Percentiles rank a stretch among this genome's conserved stretches.
phyloP scores from a whole-genome alignment of 2,797 vertebrate genomes.

The Tragelaphus eurycerus region DNA sequence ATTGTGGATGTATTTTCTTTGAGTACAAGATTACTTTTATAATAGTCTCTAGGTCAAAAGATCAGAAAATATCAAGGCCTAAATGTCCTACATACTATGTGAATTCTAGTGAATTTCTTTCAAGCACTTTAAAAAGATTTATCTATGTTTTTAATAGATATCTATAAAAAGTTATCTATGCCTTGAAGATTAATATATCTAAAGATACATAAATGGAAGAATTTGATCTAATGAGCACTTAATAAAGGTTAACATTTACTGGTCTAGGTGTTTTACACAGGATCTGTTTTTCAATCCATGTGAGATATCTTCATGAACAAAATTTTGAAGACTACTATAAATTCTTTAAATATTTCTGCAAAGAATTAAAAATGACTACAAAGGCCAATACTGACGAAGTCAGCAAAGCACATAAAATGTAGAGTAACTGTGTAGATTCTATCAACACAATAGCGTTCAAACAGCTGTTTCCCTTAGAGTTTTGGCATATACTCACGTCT shows the following conservation, averaged over 20 bases:
- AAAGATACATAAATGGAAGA: neutral
- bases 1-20: constrained; percentile 15
- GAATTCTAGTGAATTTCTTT: constrained; percentile 21
- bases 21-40: constrained; percentile 6
- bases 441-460: neutral
- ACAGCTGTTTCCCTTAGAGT: neutral
- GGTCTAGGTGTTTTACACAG: neutral
- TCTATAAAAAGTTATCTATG: neutral
- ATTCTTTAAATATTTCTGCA: neutral
- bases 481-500: neutral
- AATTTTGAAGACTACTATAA: neutral
- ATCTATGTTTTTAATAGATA: neutral
- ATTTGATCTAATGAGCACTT: neutral
- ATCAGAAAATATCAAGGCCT: constrained; percentile 41
- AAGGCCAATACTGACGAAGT: constrained; percentile 34
- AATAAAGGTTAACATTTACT: constrained; percentile 2
- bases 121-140: constrained; percentile 25
- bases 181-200: constrained; percentile 7
- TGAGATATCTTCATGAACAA: neutral
- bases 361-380: constrained; percentile 34
- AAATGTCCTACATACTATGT: neutral
- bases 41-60: constrained; percentile 37
- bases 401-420: neutral
- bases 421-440: neutral
- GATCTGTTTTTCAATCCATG: neutral